These are phyloP conservation scores for Adelosebastes latens DNA, from an alignment of 2,797 vertebrate genomes.

Conservation along the genomic window DNA sequence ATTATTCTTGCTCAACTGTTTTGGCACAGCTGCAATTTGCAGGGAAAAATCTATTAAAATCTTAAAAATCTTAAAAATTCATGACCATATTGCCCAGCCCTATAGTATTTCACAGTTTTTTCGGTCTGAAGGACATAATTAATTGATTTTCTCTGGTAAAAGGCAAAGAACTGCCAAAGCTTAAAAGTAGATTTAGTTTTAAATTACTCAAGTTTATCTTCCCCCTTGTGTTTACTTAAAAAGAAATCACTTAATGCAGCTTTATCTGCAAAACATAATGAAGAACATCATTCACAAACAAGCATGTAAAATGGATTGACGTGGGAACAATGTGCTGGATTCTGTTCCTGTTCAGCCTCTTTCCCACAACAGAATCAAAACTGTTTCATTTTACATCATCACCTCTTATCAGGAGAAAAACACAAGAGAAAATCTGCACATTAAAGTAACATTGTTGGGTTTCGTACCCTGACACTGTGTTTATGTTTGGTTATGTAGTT, in stretches of 20 bases:
- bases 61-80: no score
- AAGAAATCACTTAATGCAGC: not conserved
- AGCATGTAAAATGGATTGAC: not conserved
- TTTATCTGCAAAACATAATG: not conserved
- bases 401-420: not conserved
- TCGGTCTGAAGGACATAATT: not conserved
- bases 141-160: not conserved
- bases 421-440: not conserved
- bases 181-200: not conserved
- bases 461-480: not conserved
- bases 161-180: no score
- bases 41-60: not conserved
- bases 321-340: not conserved
- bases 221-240: not conserved
- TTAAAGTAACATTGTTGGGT: not conserved
- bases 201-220: not conserved
- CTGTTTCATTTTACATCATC: rapidly evolving
- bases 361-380: not conserved
- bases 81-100: not conserved
- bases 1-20: not conserved
- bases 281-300: not conserved
- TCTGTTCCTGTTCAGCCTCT: not conserved
- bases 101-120: not conserved
- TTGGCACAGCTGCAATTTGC: not conserved
- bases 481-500: not conserved